Base-by-base conservation (phyloP, 1,140 invertebrate genomes). In the Acromyrmex heyeri region DNA sequence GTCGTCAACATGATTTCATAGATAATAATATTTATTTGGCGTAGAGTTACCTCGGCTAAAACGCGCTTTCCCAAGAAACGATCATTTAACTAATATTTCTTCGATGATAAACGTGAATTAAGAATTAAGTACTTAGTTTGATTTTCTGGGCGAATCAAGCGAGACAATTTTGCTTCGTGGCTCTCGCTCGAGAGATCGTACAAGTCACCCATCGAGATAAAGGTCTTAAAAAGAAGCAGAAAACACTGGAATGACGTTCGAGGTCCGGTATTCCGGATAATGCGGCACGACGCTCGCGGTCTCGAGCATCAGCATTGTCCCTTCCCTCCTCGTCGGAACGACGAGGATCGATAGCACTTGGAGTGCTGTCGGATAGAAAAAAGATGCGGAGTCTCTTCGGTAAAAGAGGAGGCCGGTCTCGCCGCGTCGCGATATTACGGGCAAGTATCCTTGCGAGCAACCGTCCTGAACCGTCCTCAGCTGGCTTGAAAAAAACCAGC, bases 361-460 rank as follows among this genome's bases (percentile, higher is more conserved):
- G 79, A 64, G 34, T 10, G 55, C 18, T 30, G 27, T 27, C 53
- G 24, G 24, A 27, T 44, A 65, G 79, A 81, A 88, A 62, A 87
- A 67, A 18, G 88, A 64, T 34, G 48, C 73, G 62, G 69, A 77
- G 76, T 59, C 70, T 79, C 75, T 75, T 86, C 73, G 55, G 64
- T 67, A 87, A 87, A 88, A 85, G 86, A 88, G 85, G 85, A 88
- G 89, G 91, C 91, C 89, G 91, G 89, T 92, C 91, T 89, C 61
- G 14, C 48, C 65, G 34, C 61, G 8, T 30, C 65, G 34, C 38
- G 55, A 2, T 72, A 34, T 59, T 34, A 82, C 38, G 69, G 14
- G 14, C 55, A 34, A 50, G 91, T 89, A 91, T 92, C 89, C 86
- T 91, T 88, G 78, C 91, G 44, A 75, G 59, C 62, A 34, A 87